Percentiles rank a stretch among this genome's conserved stretches.
phyloP scores from a whole-genome alignment of 2,888 invertebrate species.

The Ypsolopha sequella region DNA sequence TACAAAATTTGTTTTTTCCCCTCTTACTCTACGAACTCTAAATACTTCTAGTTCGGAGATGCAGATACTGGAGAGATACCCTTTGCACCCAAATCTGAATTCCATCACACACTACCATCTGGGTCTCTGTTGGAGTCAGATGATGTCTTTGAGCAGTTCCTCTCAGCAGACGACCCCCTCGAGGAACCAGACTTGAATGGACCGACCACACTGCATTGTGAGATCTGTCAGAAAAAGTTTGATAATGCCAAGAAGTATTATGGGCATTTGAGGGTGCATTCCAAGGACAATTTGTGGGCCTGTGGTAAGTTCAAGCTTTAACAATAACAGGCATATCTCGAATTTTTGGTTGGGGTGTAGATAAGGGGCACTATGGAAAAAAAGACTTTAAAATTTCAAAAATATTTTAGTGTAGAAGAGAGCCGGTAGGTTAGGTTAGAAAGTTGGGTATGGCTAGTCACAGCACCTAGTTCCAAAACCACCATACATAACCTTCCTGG shows the following conservation, averaged over 20 bases:
- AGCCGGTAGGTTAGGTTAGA: too few relatives aligned
- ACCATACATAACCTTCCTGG: too few relatives aligned
- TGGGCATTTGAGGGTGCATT: conserved; percentile 57
- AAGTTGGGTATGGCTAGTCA: too few relatives aligned
- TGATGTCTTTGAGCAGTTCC: conserved; percentile 53
- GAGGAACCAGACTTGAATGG: conserved; percentile 59
- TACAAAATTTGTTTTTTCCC: too few relatives aligned
- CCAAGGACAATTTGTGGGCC: conserved; percentile 54
- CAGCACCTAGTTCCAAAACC: too few relatives aligned
- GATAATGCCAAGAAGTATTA: conserved; percentile 62
- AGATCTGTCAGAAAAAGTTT: conserved; percentile 56
- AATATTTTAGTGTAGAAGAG: too few relatives aligned
- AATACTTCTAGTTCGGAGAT: neutral
- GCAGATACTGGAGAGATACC: neutral
- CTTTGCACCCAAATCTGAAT: neutral
- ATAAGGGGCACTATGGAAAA: too few relatives aligned
- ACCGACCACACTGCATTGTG: conserved; percentile 53
- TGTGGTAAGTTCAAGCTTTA: conserved; percentile 36
- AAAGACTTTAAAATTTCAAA: too few relatives aligned
- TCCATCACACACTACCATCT: conserved; percentile 19
- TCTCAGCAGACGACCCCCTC: conserved; percentile 48
- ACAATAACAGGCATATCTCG: too few relatives aligned
- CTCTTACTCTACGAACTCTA: too few relatives aligned
- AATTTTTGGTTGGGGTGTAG: too few relatives aligned
- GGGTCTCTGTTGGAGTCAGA: conserved; percentile 36